A percentile compares a stretch with the other conserved stretches of the same genome.
phyloP scores from a whole-genome alignment of 2,113 vertebrate species.

The Saimiri boliviensis region DNA sequence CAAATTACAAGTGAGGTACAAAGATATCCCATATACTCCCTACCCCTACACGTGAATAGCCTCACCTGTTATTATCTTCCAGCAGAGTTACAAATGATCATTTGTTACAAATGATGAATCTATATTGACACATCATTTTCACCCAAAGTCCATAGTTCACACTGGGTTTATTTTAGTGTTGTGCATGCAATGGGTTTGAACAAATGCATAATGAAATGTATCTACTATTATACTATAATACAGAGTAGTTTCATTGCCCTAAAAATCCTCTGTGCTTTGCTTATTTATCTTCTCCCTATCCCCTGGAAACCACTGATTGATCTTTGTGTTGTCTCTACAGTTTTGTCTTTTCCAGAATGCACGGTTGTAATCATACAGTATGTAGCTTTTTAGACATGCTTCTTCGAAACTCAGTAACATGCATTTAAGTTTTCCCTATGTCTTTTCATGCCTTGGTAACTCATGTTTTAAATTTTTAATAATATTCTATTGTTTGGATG shows the following conservation, averaged over 20 bases:
- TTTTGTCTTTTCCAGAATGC: background rate
- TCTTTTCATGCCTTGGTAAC: background rate
- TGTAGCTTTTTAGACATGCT: background rate
- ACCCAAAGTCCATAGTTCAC: background rate
- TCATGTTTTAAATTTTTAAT: background rate
- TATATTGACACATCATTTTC: background rate
- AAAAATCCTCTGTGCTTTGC: background rate
- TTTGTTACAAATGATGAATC: background rate
- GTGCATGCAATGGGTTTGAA: background rate
- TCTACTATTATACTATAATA: background rate
- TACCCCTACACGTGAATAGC: background rate
- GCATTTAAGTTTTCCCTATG: background rate
- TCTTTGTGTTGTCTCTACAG: background rate
- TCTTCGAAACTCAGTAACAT: background rate
- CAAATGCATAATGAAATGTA: background rate
- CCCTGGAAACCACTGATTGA: background rate
- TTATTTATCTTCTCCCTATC: background rate
- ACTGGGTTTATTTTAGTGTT: background rate
- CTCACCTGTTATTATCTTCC: background rate
- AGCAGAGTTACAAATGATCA: background rate
- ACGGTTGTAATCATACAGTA: background rate
- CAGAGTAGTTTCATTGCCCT: background rate
- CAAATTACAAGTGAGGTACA: background rate
- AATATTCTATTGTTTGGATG: background rate
- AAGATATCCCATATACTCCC: background rate